Percentiles rank a stretch among this genome's conserved stretches.
phyloP scores from a whole-genome alignment of 2,888 invertebrate genomes.

The Mythimna lalbum region DNA sequence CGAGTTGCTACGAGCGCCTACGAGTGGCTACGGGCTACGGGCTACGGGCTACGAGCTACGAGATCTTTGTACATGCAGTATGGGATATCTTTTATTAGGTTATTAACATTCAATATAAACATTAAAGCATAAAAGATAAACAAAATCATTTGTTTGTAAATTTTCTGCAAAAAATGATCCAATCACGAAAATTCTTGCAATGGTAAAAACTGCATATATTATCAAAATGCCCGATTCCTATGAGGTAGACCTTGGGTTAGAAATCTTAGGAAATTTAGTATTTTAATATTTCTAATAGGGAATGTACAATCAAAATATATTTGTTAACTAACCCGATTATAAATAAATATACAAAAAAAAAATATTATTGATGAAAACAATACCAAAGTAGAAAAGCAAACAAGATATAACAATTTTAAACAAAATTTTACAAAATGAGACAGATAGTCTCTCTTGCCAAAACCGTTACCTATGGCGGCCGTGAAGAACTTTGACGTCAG shows the following conservation, averaged over 20 bases:
- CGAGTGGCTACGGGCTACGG: conserved; percentile 70
- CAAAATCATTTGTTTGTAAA: too few species aligned
- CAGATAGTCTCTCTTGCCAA: too few species aligned
- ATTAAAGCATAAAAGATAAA: not conserved
- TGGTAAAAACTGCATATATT: not conserved
- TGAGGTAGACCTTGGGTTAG: not conserved
- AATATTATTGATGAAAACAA: too few species aligned
- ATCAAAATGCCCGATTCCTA: not conserved
- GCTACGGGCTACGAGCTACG: conserved; percentile 71
- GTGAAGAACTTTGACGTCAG: too few species aligned
- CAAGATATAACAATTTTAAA: too few species aligned
- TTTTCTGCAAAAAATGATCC: too few species aligned
- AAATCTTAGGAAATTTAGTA: not conserved
- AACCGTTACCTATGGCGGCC: too few species aligned
- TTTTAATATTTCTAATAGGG: not conserved
- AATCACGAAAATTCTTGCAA: not conserved
- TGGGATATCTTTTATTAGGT: not conserved
- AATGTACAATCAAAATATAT: not conserved
- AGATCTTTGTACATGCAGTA: conserved; percentile 38
- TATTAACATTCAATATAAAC: not conserved
- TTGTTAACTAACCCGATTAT: too few species aligned
- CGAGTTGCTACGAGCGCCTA: conserved; percentile 66
- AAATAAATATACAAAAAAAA: too few species aligned
- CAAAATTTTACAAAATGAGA: too few species aligned
- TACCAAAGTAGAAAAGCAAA: too few species aligned